Evolutionary conservation across 2,113 vertebrate species (phyloP).

Genomic region (Lucifuga dentata): DNA sequence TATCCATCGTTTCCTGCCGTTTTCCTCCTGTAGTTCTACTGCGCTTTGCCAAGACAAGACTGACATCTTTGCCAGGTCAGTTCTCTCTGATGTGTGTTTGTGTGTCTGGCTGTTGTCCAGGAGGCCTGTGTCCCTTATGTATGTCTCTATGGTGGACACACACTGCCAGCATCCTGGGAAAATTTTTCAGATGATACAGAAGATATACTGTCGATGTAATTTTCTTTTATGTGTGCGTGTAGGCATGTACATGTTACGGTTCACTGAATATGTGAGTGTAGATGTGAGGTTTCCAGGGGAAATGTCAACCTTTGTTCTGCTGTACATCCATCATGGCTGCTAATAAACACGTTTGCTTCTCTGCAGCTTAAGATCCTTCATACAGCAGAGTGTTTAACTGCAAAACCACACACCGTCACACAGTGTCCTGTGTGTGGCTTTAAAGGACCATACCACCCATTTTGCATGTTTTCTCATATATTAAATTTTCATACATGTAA

Average conservation of each 20-base stretch:
- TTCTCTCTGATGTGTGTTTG: constrained; percentile 44
- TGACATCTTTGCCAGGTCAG: constrained; percentile 52
- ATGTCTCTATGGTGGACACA: constrained; percentile 51
- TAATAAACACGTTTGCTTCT: constrained; percentile 60
- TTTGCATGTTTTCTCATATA: no score
- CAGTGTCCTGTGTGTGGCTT: constrained; percentile 15
- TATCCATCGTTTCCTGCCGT: constrained; percentile 65
- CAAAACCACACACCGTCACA: constrained; percentile 19
- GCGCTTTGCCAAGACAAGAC: constrained; percentile 53
- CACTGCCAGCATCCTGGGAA: constrained; percentile 29
- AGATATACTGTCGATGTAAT: constrained; percentile 35
- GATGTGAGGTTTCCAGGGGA: constrained; percentile 30
- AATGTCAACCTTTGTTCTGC: constrained; percentile 7
- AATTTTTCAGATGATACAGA: constrained; percentile 53
- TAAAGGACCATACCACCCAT: no score
- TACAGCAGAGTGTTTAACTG: constrained; percentile 32
- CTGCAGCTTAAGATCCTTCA: constrained; percentile 49
- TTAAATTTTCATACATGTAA: no score
- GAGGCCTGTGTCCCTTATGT: constrained; percentile 38
- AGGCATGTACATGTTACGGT: no score
- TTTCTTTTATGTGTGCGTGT: constrained; percentile 36
- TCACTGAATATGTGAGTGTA: constrained; percentile 32
- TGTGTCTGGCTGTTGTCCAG: constrained; percentile 46
- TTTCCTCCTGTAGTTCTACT: constrained; percentile 40
- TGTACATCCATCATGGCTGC: constrained; percentile 39